Base-by-base conservation (phyloP, 2,888 invertebrate species). In the Strigamia transsilvanica region DNA sequence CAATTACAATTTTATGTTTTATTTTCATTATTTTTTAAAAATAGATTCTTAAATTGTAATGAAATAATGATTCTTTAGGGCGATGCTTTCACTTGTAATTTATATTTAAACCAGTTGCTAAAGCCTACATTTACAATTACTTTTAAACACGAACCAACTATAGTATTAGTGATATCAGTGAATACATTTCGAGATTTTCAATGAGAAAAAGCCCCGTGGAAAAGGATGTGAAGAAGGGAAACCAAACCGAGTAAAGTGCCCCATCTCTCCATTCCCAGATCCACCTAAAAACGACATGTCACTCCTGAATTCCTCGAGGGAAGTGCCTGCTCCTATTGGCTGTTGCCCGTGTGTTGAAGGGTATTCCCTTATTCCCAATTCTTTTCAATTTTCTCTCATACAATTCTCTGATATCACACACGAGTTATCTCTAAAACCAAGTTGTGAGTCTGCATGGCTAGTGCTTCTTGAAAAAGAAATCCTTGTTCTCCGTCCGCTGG, bases 211-310 rank as follows among this genome's bases (percentile, higher is more conserved):
- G n/a, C 6, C 12, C 51, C 18, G 5, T n/a, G 56, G 7, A 46
- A 46, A 46, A 56, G 56, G 56, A 56, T 56, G 18, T 56, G 56
- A 18, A 56, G 56, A n/a, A 56, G 56, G 18, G 56, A 7, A 56
- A 56, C 56, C 56, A 56, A 56, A 56, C 56, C 56, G 18, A 56
- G 56, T 56, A 56, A 56, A 56, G 10, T n/a, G n/a, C 18, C 56
- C 56, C 56, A 56, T 56, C 56, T 56, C 56, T 7, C n/a, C 56
- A 56, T 56, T 56, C n/a, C 56, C 56, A 56, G 56, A 56, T 56
- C 56, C 56, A 56, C 56, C 56, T 56, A 56, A 56, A 56, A 56
- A 56, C 56, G 56, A 56, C 56, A 56, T 56, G 56, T 56, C 56
- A 56, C 56, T 56, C 56, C 56, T 56, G 56, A 56, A 56, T 56